These are phyloP conservation scores for Nyctalus aviator DNA, from an alignment of 2,797 vertebrate species.

Conservation along the genomic window DNA sequence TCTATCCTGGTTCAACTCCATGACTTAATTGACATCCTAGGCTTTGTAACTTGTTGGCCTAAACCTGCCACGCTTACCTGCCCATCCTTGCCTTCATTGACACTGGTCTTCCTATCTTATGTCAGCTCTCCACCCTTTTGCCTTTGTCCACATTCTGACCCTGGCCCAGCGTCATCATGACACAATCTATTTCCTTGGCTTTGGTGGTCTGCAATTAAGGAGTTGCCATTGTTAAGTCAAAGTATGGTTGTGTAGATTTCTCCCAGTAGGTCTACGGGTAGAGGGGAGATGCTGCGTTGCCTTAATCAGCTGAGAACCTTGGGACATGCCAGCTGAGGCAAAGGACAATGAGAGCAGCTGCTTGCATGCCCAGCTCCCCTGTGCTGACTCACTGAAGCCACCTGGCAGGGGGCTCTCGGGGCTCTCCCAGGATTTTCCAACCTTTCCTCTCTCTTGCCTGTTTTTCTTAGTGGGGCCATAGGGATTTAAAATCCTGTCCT, in stretches of 20 bases:
- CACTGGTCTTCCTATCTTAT: background rate
- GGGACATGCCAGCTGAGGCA: background rate
- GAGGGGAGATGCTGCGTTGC: background rate
- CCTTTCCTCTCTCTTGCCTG: background rate
- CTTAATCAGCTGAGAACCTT: background rate
- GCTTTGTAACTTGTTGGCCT: background rate
- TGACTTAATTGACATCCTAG: background rate
- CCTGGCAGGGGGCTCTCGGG: background rate
- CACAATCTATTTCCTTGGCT: background rate
- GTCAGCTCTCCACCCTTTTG: background rate
- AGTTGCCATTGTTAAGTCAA: background rate
- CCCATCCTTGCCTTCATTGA: background rate
- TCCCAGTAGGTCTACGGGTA: background rate
- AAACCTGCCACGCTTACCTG: background rate
- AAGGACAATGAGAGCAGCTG: background rate
- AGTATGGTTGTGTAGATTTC: background rate
- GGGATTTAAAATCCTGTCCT: background rate
- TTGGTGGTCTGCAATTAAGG: background rate
- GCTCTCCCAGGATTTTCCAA: background rate
- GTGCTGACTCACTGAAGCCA: background rate
- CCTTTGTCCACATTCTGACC: background rate
- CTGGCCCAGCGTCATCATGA: background rate
- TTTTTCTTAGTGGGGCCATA: background rate
- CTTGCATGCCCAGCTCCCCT: background rate
- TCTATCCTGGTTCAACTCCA: background rate